Evolutionary conservation across 2,113 vertebrate species (phyloP).

Genomic region (Cettia cetti): DNA sequence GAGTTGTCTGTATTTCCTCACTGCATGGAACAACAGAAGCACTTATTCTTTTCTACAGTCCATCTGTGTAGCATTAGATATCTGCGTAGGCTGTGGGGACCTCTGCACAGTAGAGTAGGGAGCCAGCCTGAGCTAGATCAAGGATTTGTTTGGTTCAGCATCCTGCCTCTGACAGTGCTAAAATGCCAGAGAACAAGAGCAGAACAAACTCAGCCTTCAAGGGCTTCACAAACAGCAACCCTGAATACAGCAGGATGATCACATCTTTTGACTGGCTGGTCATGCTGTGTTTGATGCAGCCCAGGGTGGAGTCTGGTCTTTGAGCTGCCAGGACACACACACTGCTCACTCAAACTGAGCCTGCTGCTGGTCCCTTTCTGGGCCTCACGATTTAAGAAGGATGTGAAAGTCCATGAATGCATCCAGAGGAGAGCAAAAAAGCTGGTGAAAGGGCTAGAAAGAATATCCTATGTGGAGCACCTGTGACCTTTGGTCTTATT

Average conservation of each 20-base stretch:
- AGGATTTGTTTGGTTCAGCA: not conserved
- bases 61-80: not conserved
- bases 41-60: not conserved
- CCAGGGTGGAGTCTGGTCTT: too few relatives aligned
- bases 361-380: not conserved
- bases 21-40: not conserved
- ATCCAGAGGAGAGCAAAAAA: not conserved
- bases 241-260: not conserved
- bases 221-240: not conserved
- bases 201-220: not conserved
- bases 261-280: not conserved
- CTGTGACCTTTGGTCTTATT: not conserved
- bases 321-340: not conserved
- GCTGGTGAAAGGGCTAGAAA: not conserved
- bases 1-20: not conserved
- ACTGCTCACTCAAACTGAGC: not conserved
- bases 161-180: not conserved
- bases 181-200: not conserved
- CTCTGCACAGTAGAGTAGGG: not conserved
- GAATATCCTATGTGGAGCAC: not conserved
- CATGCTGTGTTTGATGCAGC: not conserved
- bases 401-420: not conserved
- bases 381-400: fast-evolving
- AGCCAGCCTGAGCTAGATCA: not conserved
- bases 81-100: not conserved